Percentiles rank a stretch among this genome's conserved stretches.
These are phyloP conservation scores for Orchesella flavescens DNA, from an alignment of 2,888 invertebrate genomes.

Conservation along the genomic window DNA sequence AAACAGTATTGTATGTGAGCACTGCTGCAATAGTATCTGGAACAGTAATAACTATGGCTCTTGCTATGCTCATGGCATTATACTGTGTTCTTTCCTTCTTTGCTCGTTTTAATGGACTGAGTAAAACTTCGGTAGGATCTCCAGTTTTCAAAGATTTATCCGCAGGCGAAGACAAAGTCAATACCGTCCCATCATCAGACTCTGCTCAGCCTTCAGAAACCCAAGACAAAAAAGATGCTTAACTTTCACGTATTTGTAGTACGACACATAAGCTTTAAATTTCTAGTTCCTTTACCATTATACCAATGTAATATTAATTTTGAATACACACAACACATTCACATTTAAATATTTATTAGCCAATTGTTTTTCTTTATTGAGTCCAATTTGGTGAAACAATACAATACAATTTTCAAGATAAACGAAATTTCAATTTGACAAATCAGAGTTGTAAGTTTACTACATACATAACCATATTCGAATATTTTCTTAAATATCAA, in stretches of 20 bases:
- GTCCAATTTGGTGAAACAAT: slow-evolving; percentile 26
- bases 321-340: background rate
- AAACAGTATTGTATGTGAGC: slow-evolving; percentile 53
- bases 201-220: background rate
- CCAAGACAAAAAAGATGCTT: too few relatives aligned
- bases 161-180: background rate
- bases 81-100: slow-evolving; percentile 37
- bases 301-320: background rate
- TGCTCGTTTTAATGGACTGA: background rate
- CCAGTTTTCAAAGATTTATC: too few relatives aligned
- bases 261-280: background rate
- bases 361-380: slow-evolving; percentile 35
- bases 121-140: too few relatives aligned
- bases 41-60: slow-evolving; percentile 40
- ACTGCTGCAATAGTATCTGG: slow-evolving; percentile 41
- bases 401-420: background rate
- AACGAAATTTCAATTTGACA: background rate
- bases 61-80: slow-evolving; percentile 30
- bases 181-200: background rate
- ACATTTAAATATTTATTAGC: background rate
- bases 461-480: background rate
- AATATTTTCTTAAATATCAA: too few relatives aligned
- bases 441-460: background rate
- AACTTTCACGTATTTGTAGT: too few relatives aligned
- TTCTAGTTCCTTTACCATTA: too few relatives aligned